These are phyloP conservation scores for Dolichoris vasculosae DNA, from an alignment of 1,140 invertebrate genomes.

Conservation along the genomic window DNA sequence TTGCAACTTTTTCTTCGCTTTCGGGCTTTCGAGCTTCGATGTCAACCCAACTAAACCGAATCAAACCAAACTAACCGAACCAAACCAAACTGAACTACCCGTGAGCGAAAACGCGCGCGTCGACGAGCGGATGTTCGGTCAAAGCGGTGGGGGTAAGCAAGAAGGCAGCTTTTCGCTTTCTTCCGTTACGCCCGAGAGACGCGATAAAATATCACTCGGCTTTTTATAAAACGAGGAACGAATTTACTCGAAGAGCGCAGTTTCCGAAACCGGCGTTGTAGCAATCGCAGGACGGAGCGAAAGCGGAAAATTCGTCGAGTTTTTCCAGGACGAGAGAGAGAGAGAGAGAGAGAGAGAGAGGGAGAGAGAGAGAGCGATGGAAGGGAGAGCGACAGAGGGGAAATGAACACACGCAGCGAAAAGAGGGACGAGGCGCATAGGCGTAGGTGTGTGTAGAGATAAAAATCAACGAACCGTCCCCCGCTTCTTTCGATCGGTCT, in stretches of 20 bases:
- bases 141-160: too few relatives aligned
- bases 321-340: neutral
- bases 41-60: too few relatives aligned
- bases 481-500: neutral
- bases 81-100: too few relatives aligned
- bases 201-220: neutral
- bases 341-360: neutral
- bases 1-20: neutral
- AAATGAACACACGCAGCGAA: too few relatives aligned
- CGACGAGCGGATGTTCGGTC: too few relatives aligned
- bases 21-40: too few relatives aligned
- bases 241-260: constrained; percentile 6
- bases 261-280: neutral
- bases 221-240: too few relatives aligned
- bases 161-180: too few relatives aligned
- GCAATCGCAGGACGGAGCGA: neutral
- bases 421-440: too few relatives aligned
- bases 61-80: too few relatives aligned
- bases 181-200: neutral
- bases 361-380: neutral
- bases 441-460: neutral
- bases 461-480: constrained; percentile 20
- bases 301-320: constrained; percentile 35
- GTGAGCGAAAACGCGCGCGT: too few relatives aligned
- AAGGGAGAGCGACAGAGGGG: neutral